Evolutionary conservation across 1,140 invertebrate genomes (phyloP).

Genomic region (Drosophila repleta): DNA sequence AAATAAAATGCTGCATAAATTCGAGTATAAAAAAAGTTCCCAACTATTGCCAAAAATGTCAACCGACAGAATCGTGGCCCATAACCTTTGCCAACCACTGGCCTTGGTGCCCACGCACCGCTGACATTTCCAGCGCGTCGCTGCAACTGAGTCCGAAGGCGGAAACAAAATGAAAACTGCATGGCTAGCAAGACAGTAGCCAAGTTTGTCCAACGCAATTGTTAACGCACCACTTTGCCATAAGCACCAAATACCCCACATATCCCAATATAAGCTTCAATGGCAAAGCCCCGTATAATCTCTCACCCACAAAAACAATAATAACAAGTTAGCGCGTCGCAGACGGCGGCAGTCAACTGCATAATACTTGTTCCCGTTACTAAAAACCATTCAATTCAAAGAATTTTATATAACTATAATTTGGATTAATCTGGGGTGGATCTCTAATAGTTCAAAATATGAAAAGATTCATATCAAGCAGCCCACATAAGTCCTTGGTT

Average conservation of each 20-base stretch:
- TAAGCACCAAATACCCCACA: constrained; percentile 43
- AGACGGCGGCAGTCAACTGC: too few species aligned
- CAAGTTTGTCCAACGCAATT: constrained; percentile 16
- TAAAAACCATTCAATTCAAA: too few species aligned
- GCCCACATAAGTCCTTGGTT: too few species aligned
- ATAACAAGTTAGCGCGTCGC: constrained; percentile 5
- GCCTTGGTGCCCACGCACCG: constrained; percentile 52
- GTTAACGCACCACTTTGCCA: constrained; percentile 1
- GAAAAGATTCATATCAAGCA: too few species aligned
- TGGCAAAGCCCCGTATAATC: constrained; percentile 18
- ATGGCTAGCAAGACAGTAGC: constrained; percentile 22
- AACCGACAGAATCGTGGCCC: constrained; percentile 24
- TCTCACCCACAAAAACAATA: not conserved
- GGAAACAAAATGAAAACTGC: not conserved
- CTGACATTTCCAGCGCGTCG: constrained; percentile 63
- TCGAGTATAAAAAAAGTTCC: constrained; percentile 13
- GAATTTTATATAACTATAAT: too few species aligned
- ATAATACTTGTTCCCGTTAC: too few species aligned
- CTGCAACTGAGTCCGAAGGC: constrained; percentile 17
- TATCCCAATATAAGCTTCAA: constrained; percentile 48
- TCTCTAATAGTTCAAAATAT: too few species aligned
- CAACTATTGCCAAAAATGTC: constrained; percentile 32
- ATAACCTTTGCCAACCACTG: constrained; percentile 59
- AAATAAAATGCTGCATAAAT: constrained; percentile 34
- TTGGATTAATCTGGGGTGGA: too few species aligned